phyloP scores from a whole-genome alignment of 2,888 invertebrate species.

The Smittia aterrima region DNA sequence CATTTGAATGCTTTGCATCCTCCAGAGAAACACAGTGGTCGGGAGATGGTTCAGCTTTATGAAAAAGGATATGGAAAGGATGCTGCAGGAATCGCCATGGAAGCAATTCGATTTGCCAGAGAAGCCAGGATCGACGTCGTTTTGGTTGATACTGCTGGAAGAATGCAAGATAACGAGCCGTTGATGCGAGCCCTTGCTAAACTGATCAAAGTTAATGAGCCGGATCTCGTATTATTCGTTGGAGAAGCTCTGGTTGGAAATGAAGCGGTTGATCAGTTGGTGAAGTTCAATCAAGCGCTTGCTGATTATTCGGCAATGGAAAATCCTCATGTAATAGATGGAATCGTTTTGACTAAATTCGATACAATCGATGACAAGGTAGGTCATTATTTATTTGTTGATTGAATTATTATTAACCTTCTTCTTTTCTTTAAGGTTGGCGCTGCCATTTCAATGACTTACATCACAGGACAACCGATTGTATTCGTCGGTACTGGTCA shows the following conservation, averaged over 20 bases:
- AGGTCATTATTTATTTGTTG: constrained; percentile 39
- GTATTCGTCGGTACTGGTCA: constrained; percentile 95
- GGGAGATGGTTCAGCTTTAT: constrained; percentile 87
- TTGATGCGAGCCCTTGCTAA: constrained; percentile 97
- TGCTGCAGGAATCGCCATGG: constrained; percentile 97
- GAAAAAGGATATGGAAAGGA: constrained; percentile 97
- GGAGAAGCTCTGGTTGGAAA: constrained; percentile 99
- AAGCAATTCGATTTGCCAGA: constrained; percentile 86
- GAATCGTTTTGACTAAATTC: constrained; percentile 98
- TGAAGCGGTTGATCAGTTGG: constrained; percentile 98
- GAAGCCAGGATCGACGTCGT: constrained; percentile 86
- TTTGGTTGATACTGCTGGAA: constrained; percentile 97
- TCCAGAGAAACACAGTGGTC: constrained; percentile 64
- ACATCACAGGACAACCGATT: constrained; percentile 99
- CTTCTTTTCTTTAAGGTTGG: constrained; percentile 63
- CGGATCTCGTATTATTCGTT: constrained; percentile 97
- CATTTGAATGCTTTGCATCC: constrained; percentile 95
- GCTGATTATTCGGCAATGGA: constrained; percentile 81
- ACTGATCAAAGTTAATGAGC: constrained; percentile 95
- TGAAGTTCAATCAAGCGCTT: constrained; percentile 97
- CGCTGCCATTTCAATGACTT: constrained; percentile 99
- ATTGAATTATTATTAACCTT: constrained; percentile 42
- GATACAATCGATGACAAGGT: constrained; percentile 99
- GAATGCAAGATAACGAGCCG: constrained; percentile 99
- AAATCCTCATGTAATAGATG: constrained; percentile 92